Evolutionary conservation across 2,113 vertebrate genomes (phyloP).

Genomic region (cat (Felis catus)): F.catus_Fca126_mat1.0 CM031412.1:193930001-193930500

Average conservation of each 20-base stretch:
- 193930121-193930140: background rate
- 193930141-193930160: background rate
- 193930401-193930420: background rate
- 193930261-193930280: background rate
- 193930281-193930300: background rate
- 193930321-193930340: background rate
- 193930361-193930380: background rate
- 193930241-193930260: background rate
- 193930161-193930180: background rate
- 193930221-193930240: background rate
- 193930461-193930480: background rate
- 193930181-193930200: background rate
- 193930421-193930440: background rate
- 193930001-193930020: background rate
- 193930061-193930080: background rate
- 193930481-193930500: background rate
- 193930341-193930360: rapidly evolving
- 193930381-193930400: background rate
- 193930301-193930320: background rate
- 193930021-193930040: background rate
- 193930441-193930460: background rate
- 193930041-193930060: background rate
- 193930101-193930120: background rate
- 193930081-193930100: background rate
- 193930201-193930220: background rate